A percentile compares a stretch with the other conserved stretches of the same genome.
phyloP scores from a whole-genome alignment of 2,888 invertebrate species.

The Drosophila sordidapex region DNA sequence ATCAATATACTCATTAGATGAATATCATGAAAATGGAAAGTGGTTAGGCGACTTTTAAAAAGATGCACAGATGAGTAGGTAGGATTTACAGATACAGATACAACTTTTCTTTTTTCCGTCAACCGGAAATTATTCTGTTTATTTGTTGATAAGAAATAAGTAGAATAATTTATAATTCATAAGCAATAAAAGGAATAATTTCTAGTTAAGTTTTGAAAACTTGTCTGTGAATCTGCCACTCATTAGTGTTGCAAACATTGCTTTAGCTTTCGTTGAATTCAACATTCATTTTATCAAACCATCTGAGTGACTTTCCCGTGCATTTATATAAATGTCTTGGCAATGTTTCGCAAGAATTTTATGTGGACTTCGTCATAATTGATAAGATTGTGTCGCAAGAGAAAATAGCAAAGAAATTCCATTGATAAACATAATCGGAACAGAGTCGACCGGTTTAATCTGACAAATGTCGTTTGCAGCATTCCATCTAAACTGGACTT shows the following conservation, averaged over 20 bases:
- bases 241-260: background rate
- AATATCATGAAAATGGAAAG: conserved; percentile 60
- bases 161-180: background rate
- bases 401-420: conserved; percentile 17
- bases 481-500: conserved; percentile 24
- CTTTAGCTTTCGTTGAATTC: background rate
- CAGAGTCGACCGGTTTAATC: conserved; percentile 10
- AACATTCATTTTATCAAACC: background rate
- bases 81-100: background rate
- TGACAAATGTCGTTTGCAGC: conserved; percentile 14
- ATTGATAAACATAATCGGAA: conserved; percentile 30
- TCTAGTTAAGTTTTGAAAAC: background rate
- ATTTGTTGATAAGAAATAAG: background rate
- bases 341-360: conserved; percentile 6
- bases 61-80: background rate
- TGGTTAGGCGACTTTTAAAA: conserved; percentile 28
- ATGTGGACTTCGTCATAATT: background rate
- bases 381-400: conserved; percentile 29
- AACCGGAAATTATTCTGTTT: background rate
- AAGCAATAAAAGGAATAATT: background rate
- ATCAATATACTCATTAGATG: conserved; percentile 52
- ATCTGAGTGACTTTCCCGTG: conserved; percentile 6
- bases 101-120: background rate
- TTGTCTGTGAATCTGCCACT: background rate
- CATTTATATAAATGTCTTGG: background rate